phyloP scores from a whole-genome alignment of 2,797 vertebrate genomes.

The Stomatorhinus walkeri region DNA sequence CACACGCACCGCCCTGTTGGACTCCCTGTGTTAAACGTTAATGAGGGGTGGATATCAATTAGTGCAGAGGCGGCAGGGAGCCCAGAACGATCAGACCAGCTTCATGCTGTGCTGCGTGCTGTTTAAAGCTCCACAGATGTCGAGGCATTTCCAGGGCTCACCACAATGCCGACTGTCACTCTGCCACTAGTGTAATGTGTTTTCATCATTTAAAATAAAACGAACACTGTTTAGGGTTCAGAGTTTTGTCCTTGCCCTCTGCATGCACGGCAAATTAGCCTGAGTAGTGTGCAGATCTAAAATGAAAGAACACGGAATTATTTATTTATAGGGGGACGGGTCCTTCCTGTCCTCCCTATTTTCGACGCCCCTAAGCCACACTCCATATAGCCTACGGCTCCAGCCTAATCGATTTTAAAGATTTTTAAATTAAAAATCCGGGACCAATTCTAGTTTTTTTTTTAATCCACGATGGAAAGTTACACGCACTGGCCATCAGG shows the following conservation, averaged over 20 bases:
- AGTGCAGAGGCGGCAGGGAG: background rate
- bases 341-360: background rate
- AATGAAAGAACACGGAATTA: background rate
- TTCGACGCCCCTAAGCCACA: background rate
- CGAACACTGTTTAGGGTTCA: background rate
- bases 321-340: background rate
- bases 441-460: background rate
- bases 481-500: background rate
- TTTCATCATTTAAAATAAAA: background rate
- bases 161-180: background rate
- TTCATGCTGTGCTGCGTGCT: background rate
- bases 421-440: background rate
- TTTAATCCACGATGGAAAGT: background rate
- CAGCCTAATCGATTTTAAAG: background rate
- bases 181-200: background rate
- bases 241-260: background rate
- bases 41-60: background rate
- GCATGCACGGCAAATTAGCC: background rate
- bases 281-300: background rate
- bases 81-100: background rate
- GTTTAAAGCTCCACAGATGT: background rate
- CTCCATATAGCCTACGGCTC: background rate
- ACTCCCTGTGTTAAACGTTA: constrained; percentile 8
- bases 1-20: background rate
- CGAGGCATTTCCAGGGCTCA: background rate